phyloP scores from a whole-genome alignment of 2,797 vertebrate genomes.

The Pristis pectinata region DNA sequence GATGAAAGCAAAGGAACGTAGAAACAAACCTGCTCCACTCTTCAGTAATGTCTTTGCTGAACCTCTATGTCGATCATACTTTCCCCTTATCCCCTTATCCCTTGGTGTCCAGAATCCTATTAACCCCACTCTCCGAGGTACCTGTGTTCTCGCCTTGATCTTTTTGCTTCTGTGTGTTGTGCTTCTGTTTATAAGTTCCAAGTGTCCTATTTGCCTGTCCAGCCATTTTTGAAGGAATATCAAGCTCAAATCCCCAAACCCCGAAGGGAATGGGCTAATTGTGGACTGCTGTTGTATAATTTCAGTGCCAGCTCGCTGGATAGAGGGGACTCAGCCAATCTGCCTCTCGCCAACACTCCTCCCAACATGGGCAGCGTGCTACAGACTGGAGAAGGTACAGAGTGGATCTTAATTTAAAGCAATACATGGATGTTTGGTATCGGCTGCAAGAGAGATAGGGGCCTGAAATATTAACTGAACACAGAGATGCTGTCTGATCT shows the following conservation, averaged over 20 bases:
- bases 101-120: no score
- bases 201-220: not conserved
- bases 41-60: no score
- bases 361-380: constrained; percentile 91
- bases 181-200: not conserved
- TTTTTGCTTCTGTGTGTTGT: not conserved
- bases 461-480: not conserved
- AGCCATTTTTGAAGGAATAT: no score
- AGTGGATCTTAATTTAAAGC: not conserved
- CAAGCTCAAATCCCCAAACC: no score
- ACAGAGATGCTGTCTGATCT: not conserved
- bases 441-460: not conserved
- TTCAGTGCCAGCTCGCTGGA: constrained; percentile 78
- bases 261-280: not conserved
- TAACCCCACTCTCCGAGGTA: no score
- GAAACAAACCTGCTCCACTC: no score
- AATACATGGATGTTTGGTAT: not conserved
- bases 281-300: constrained; percentile 29
- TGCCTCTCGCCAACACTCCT: constrained; percentile 77
- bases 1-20: not conserved
- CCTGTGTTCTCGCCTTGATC: not conserved
- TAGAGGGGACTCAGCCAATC: constrained; percentile 70
- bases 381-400: constrained; percentile 76
- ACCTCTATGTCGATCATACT: no score
- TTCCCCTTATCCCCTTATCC: no score